Evolutionary conservation across 2,888 invertebrate species (phyloP).

Genomic region (Leptopilina syphax): DNA sequence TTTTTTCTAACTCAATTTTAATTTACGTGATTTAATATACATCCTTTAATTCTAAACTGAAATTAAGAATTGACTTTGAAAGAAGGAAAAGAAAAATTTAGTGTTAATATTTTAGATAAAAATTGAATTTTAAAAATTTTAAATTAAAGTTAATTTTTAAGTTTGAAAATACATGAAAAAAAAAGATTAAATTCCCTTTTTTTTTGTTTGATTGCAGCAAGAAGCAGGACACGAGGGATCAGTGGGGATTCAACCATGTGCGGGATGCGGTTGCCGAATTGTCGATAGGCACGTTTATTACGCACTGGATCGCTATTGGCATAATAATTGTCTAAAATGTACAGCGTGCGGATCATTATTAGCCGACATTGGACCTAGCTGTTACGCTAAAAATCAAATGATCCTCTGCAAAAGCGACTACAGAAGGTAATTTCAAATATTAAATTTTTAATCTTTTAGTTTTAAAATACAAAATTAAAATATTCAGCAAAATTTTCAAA

Average conservation of each 20-base stretch:
- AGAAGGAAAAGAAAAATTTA: too few relatives aligned
- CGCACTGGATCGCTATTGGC: constrained; percentile 97
- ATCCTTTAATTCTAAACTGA: too few relatives aligned
- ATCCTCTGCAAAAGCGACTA: constrained; percentile 97
- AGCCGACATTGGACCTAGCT: constrained; percentile 93
- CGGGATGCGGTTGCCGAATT: constrained; percentile 95
- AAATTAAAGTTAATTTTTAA: background rate
- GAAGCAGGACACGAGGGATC: constrained; percentile 73
- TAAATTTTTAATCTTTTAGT: too few relatives aligned
- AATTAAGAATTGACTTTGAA: too few relatives aligned
- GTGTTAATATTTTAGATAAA: background rate
- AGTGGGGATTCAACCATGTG: constrained; percentile 85
- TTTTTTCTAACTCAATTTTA: too few relatives aligned
- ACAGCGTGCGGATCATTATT: constrained; percentile 92
- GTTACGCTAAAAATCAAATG: constrained; percentile 95
- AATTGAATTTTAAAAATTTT: background rate
- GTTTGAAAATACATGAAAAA: too few relatives aligned
- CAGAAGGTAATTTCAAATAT: constrained; percentile 81
- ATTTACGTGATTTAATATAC: too few relatives aligned
- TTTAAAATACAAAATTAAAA: too few relatives aligned
- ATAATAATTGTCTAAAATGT: constrained; percentile 96
- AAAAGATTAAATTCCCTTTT: constrained; percentile 11
- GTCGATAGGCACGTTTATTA: constrained; percentile 93
- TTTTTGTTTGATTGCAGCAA: constrained; percentile 67
- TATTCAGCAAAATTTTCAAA: too few relatives aligned